Conservation (phyloP, 2,888 invertebrate genomes). For the Drosophila austrosaltans region DNA sequence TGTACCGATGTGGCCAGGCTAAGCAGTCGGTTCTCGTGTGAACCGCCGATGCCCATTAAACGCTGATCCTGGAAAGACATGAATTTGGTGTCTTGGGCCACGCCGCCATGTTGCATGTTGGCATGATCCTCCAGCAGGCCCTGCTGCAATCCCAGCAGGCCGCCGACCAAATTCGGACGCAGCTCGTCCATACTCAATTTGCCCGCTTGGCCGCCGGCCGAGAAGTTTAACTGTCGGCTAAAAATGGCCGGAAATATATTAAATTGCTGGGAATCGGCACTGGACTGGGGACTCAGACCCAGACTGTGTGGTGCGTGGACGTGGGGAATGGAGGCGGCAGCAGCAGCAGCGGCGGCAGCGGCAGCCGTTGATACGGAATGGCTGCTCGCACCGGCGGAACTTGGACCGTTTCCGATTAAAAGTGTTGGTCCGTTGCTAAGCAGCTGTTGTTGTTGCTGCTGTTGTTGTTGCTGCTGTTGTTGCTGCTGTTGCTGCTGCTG, state of each 20-base stretch:
- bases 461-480: slow-evolving; percentile 39
- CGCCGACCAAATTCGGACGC: slow-evolving; percentile 91
- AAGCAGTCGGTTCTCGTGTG: slow-evolving; percentile 83
- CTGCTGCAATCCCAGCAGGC: slow-evolving; percentile 90
- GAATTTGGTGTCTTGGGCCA: slow-evolving; percentile 83
- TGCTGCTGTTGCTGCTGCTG: slow-evolving; percentile 42
- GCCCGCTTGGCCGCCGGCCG: slow-evolving; percentile 88
- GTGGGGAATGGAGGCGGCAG: slow-evolving; percentile 71
- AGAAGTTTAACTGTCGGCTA: slow-evolving; percentile 94
- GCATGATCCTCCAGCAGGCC: slow-evolving; percentile 92
- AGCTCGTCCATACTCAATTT: slow-evolving; percentile 93
- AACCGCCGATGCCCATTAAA: slow-evolving; percentile 82
- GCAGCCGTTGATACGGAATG: slow-evolving; percentile 67
- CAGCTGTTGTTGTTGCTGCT: slow-evolving; percentile 55
- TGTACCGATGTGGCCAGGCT: slow-evolving; percentile 84
- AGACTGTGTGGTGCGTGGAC: slow-evolving; percentile 77
- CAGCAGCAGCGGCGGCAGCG: slow-evolving; percentile 50
- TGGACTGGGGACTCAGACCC: slow-evolving; percentile 83
- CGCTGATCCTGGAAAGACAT: slow-evolving; percentile 84
- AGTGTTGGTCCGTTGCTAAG: slow-evolving; percentile 68
- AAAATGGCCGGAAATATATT: slow-evolving; percentile 96
- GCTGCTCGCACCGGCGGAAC: slow-evolving; percentile 67
- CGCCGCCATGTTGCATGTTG: slow-evolving; percentile 83
- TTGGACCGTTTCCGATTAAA: slow-evolving; percentile 81
- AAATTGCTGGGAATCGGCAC: slow-evolving; percentile 87